Evolutionary conservation across 30 jellyfish, hydroid and myxozoan species (phyloP), one percentile per base, ranked within the genome.

Genomic region (Pelagia noctiluca): DNA sequence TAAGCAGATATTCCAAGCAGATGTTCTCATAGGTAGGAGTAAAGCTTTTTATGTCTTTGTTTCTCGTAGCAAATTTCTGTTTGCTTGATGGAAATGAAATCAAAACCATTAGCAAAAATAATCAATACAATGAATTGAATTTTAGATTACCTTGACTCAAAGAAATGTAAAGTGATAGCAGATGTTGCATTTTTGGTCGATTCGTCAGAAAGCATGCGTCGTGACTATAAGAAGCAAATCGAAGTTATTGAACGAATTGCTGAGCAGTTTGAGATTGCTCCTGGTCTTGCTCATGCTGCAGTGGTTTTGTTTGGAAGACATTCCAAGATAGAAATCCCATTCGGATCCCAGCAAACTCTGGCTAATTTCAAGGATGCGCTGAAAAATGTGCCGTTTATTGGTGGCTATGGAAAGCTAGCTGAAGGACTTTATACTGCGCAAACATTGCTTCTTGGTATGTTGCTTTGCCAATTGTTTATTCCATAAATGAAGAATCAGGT

Each of bases 131-230:
- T n/a, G n/a, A 47, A 10, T 47, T 11, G 11, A 11, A 47, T 52
- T 52, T 32, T 28, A 25, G 31, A 66, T 32, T 16, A 12, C 25
- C 25, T 66, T 18, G 79, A 18, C 2, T 13, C 50, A 30, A 26
- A 77, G 88, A 77, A 7, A 35, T 54, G 50, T 25, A 26, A 26
- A 32, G 38, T 23, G 28, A 23, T 35, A 35, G 88, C 80, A 7
- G 96, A 87, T 70, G 77, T 87, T 0, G 76, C 54, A 46, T 78
- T 87, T 57, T 38, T 87, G 23, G 29, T 77, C 30, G 96, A 87
- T 50, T 78, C 96, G 10, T 87, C 96, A 1, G 90, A 74, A 12
- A 87, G 96, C 65, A 57, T 79, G 88, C 23, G 25, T 2, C 19
- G 69, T 35, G 96, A 78, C 35, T 87, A 77, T 57, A 54, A 24